These are phyloP conservation scores for Pissodes strobi DNA, from an alignment of 1,140 invertebrate species.

Conservation along the genomic window DNA sequence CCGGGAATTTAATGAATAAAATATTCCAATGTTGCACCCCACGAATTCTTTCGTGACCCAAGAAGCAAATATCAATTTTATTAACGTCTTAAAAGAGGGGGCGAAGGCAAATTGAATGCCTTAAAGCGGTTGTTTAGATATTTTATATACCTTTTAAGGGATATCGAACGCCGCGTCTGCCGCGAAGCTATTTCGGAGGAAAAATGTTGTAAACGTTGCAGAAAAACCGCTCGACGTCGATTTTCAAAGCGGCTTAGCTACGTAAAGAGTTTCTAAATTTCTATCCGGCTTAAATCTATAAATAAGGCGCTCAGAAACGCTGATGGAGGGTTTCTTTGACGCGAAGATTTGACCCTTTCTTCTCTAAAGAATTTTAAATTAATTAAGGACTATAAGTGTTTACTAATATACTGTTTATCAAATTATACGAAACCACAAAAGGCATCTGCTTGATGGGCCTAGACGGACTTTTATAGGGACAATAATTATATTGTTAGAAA, in stretches of 20 bases:
- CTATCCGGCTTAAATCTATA: too few relatives aligned
- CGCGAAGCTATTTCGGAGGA: background rate
- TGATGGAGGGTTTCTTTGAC: too few relatives aligned
- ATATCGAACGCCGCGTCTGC: conserved; percentile 8
- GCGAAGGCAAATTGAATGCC: conserved; percentile 24
- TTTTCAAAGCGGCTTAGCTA: conserved; percentile 17
- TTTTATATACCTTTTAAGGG: conserved; percentile 23
- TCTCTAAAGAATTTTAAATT: too few relatives aligned
- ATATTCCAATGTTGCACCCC: conserved; percentile 11
- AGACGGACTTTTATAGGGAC: too few relatives aligned
- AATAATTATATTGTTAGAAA: too few relatives aligned
- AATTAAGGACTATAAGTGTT: too few relatives aligned
- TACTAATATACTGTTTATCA: too few relatives aligned
- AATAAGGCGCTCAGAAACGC: too few relatives aligned
- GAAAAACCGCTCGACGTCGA: conserved; percentile 17
- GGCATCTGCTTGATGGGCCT: too few relatives aligned
- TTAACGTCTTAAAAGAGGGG: conserved; percentile 17
- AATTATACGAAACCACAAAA: too few relatives aligned
- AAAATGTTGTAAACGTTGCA: conserved; percentile 23
- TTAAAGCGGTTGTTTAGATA: conserved; percentile 24
- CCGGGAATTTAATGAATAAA: conserved; percentile 29
- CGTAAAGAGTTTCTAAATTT: background rate
- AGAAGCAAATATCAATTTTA: conserved; percentile 25
- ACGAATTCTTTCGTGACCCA: conserved; percentile 23
- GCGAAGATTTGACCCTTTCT: too few relatives aligned